Evolutionary conservation across 2,797 vertebrate genomes (phyloP).

Genomic region (Peromyscus attwateri): DNA sequence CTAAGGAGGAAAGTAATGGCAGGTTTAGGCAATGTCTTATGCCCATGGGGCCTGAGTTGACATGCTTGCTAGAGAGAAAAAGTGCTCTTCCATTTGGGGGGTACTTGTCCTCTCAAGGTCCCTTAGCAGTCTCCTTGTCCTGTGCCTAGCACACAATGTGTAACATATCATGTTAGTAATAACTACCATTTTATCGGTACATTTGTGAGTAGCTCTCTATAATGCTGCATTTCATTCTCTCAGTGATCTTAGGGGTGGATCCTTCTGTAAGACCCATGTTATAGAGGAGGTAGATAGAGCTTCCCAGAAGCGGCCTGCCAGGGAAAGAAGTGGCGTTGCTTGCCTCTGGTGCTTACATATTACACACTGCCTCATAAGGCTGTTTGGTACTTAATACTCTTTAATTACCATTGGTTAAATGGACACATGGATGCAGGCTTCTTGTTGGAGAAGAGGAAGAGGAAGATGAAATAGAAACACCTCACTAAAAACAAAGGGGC

Average conservation of each 20-base stretch:
- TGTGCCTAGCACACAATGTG: neutral
- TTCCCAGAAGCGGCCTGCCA: neutral
- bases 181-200: neutral
- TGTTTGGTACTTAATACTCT: neutral
- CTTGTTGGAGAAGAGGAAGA: neutral
- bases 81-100: accelerated
- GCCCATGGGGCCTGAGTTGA: neutral
- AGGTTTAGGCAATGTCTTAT: neutral
- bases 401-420: constrained; percentile 37
- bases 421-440: neutral
- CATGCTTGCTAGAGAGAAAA: neutral
- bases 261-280: neutral
- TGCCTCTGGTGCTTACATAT: neutral
- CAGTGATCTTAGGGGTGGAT: neutral
- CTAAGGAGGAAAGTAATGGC: neutral
- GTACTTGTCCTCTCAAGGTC: neutral
- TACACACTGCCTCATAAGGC: neutral
- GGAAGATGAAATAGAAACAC: neutral
- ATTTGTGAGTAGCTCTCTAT: neutral
- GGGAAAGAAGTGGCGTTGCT: neutral
- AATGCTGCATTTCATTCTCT: neutral
- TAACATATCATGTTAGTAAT: neutral
- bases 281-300: neutral
- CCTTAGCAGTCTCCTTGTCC: neutral
- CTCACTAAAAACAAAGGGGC: neutral